phyloP scores from a whole-genome alignment of 2,888 invertebrate species.

The Tineola bisselliella region DNA sequence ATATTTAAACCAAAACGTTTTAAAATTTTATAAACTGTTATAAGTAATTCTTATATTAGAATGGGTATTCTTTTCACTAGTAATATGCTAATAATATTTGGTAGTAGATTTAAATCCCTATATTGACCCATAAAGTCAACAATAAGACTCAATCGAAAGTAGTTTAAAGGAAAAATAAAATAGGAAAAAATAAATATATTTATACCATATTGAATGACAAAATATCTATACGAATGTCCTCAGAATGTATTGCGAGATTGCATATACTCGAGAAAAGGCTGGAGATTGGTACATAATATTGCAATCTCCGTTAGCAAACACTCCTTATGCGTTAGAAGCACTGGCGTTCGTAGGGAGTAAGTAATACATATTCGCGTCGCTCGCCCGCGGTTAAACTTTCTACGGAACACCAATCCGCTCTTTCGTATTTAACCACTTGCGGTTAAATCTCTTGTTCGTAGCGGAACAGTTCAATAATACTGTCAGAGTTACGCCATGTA shows the following conservation, averaged over 20 bases:
- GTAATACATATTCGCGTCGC: constrained; percentile 42
- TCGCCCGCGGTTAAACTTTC: constrained; percentile 45
- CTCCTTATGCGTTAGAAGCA: constrained; percentile 10
- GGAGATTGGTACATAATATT: constrained; percentile 9
- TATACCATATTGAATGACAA: not conserved
- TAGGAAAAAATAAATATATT: not conserved
- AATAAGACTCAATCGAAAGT: not conserved
- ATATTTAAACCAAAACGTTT: not conserved
- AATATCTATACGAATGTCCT: not conserved
- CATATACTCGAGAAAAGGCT: constrained; percentile 7
- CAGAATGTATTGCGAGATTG: not conserved
- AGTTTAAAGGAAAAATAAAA: not conserved
- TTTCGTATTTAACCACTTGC: constrained; percentile 51
- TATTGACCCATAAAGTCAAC: not conserved
- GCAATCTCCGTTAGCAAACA: constrained; percentile 14
- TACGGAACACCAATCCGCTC: constrained; percentile 47
- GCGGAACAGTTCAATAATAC: constrained; percentile 8
- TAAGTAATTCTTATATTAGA: no score
- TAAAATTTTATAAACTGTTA: not conserved
- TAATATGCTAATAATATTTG: no score
- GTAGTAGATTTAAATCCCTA: no score
- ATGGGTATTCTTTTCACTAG: no score
- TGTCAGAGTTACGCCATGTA: not conserved
- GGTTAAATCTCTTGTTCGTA: constrained; percentile 24
- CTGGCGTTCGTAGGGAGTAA: not conserved